phyloP scores from a whole-genome alignment of 2,888 invertebrate genomes.

The Euphydryas editha region DNA sequence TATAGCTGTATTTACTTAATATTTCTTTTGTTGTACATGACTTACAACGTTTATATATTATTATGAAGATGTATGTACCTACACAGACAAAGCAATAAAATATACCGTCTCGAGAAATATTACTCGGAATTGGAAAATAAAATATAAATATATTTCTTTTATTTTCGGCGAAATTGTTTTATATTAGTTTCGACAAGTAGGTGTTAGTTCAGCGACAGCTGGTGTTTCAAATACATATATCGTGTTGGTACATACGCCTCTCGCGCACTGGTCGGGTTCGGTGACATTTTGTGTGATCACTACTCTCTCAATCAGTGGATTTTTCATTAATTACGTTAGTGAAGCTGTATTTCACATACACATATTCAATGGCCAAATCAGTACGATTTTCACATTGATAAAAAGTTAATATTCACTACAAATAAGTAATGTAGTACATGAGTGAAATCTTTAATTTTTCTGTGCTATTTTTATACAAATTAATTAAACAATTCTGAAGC shows the following conservation, averaged over 20 bases:
- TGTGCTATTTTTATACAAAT: neutral
- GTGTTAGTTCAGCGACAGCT: slow-evolving; percentile 22
- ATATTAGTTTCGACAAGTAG: neutral
- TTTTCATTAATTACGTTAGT: too few relatives aligned
- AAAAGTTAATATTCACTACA: too few relatives aligned
- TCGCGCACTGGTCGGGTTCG: slow-evolving; percentile 20
- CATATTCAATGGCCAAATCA: too few relatives aligned
- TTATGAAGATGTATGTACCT: neutral
- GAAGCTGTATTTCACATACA: too few relatives aligned
- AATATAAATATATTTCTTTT: neutral
- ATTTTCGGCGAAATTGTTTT: neutral
- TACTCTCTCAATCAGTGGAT: too few relatives aligned
- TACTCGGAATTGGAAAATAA: neutral
- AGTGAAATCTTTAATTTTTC: neutral
- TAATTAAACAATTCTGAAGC: too few relatives aligned
- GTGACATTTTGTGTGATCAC: neutral
- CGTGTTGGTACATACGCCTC: slow-evolving; percentile 20
- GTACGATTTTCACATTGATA: too few relatives aligned
- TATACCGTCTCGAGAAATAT: neutral
- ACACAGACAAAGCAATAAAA: neutral
- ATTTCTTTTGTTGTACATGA: neutral
- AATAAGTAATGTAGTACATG: too few relatives aligned
- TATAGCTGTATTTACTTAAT: neutral
- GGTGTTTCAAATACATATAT: slow-evolving; percentile 25
- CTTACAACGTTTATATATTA: neutral